Conservation (phyloP, 2,797 vertebrate species). For the Pampus argenteus region DNA sequence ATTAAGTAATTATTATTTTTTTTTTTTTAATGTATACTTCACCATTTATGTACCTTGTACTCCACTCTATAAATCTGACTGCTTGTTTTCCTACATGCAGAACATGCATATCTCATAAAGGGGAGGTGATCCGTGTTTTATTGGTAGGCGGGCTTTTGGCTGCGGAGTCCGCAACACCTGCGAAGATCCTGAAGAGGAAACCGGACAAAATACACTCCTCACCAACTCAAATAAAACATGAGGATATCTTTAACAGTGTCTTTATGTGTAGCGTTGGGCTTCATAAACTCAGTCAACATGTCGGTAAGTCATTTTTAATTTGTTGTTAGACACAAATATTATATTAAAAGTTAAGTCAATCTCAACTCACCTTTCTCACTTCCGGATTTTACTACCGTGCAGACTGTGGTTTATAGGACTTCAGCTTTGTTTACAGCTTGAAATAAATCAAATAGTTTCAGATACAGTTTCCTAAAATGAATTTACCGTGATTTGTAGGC, state of each 20-base stretch:
- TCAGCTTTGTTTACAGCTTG: neutral
- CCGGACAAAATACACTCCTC: neutral
- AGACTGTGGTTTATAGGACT: too few species aligned
- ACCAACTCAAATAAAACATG: conserved; percentile 37
- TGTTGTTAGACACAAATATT: too few species aligned
- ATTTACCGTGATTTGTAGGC: neutral
- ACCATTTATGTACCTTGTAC: too few species aligned
- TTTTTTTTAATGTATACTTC: too few species aligned
- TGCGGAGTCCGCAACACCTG: too few species aligned
- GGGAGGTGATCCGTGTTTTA: neutral
- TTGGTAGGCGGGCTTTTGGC: conserved; percentile 36
- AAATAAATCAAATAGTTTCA: neutral
- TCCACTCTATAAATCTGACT: too few species aligned
- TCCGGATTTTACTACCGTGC: conserved; percentile 9
- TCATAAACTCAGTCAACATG: neutral
- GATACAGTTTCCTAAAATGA: neutral
- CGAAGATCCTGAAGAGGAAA: neutral
- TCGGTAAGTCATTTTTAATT: conserved; percentile 51
- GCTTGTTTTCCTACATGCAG: too few species aligned
- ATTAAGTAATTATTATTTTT: too few species aligned
- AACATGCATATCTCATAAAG: too few species aligned
- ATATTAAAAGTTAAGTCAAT: too few species aligned
- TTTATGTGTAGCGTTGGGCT: conserved; percentile 1
- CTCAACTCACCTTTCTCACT: conserved; percentile 34
- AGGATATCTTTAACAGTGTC: neutral